These are phyloP conservation scores for Trisateles emortualis DNA, from an alignment of 2,888 invertebrate genomes.

Conservation along the genomic window DNA sequence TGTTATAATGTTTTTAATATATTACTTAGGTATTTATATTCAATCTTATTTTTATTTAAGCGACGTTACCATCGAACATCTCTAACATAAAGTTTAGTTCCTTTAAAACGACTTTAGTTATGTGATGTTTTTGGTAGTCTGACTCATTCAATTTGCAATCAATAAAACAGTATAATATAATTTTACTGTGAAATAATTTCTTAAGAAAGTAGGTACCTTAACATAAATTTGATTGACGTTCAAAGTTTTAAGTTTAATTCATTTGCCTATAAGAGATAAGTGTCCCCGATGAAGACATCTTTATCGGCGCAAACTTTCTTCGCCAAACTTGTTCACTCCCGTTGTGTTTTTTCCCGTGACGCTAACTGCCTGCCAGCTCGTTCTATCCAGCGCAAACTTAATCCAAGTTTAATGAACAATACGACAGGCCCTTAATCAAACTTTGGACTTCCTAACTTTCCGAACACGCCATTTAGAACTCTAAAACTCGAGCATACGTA, in stretches of 20 bases:
- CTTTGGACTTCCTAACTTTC: constrained; percentile 77
- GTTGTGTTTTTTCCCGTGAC: constrained; percentile 76
- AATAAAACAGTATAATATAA: too few species aligned
- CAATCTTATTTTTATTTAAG: too few species aligned
- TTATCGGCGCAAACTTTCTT: constrained; percentile 65
- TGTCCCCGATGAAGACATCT: constrained; percentile 58
- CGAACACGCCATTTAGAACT: constrained; percentile 48
- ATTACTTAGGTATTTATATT: too few species aligned
- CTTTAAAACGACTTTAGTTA: too few species aligned
- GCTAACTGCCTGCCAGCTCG: constrained; percentile 87
- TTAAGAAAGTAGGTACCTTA: not conserved
- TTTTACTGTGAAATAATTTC: not conserved
- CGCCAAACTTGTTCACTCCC: constrained; percentile 61
- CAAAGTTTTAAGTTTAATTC: constrained; percentile 33
- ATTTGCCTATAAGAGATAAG: constrained; percentile 37
- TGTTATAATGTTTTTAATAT: too few species aligned
- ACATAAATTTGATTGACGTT: constrained; percentile 9
- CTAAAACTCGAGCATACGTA: constrained; percentile 37
- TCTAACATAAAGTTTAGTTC: too few species aligned
- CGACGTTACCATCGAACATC: too few species aligned
- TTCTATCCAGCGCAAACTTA: constrained; percentile 85
- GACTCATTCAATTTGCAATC: too few species aligned
- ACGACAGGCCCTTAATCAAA: constrained; percentile 87
- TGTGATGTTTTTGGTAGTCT: too few species aligned
- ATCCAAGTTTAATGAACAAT: constrained; percentile 88